phyloP scores from a whole-genome alignment of 2,797 vertebrate species.

The Scolopax bukidnonensis region DNA sequence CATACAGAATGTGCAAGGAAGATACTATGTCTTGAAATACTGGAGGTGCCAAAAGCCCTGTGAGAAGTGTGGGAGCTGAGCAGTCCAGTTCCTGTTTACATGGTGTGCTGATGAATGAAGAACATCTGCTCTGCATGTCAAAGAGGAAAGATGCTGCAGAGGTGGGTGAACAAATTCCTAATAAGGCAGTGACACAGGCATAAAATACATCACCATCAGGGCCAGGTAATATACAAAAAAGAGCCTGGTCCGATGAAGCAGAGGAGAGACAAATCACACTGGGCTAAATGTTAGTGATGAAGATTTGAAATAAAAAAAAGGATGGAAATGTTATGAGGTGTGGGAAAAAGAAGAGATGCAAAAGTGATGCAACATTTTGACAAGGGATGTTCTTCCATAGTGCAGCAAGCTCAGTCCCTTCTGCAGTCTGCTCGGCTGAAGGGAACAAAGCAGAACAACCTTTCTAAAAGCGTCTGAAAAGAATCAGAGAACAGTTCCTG shows the following conservation, averaged over 20 bases:
- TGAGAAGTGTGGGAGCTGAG: not conserved
- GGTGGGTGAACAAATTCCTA: not conserved
- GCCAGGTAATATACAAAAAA: not conserved
- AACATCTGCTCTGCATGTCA: not conserved
- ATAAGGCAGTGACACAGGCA: not conserved
- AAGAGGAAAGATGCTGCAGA: not conserved
- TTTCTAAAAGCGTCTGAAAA: not conserved
- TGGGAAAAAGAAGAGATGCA: not conserved
- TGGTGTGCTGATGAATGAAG: not conserved
- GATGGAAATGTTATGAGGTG: not conserved
- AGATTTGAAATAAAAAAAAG: not conserved
- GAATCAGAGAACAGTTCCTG: not conserved
- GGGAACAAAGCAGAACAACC: conserved; percentile 8
- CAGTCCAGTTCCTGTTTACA: not conserved
- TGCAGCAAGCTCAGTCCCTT: not conserved
- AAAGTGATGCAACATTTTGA: not conserved
- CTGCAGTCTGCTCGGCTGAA: not conserved
- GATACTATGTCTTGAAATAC: not conserved
- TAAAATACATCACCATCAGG: not conserved
- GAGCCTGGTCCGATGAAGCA: not conserved
- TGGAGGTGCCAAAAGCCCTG: not conserved
- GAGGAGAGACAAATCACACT: not conserved
- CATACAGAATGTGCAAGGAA: not conserved
- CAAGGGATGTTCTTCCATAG: not conserved
- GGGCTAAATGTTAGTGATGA: not conserved